phyloP scores from a whole-genome alignment of 2,888 invertebrate genomes.

The Cantharis nigra region DNA sequence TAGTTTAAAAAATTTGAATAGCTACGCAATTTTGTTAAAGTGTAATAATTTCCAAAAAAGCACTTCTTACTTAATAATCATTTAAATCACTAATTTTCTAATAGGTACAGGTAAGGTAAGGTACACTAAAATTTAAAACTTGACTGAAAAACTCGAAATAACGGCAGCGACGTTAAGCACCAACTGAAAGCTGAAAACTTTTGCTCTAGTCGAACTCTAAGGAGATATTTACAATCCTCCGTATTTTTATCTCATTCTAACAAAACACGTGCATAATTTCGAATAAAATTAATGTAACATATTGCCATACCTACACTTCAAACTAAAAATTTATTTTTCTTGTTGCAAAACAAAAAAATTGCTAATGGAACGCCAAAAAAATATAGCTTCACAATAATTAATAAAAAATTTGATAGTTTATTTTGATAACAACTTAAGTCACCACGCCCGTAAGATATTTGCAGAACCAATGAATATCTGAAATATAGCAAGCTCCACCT shows the following conservation, averaged over 20 bases:
- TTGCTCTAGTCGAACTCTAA: constrained; percentile 1
- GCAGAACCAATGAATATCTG: constrained; percentile 21
- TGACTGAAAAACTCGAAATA: constrained; percentile 12
- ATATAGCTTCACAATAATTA: background rate
- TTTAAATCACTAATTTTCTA: background rate
- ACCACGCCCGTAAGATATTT: constrained; percentile 21
- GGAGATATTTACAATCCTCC: constrained; percentile 6
- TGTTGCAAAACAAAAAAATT: constrained; percentile 1
- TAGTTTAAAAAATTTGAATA: background rate
- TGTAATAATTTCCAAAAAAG: background rate
- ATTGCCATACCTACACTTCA: background rate
- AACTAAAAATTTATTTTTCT: constrained; percentile 1
- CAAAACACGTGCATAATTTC: constrained; percentile 19
- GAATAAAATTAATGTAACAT: background rate
- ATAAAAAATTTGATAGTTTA: background rate
- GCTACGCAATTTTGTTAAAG: background rate
- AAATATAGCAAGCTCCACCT: constrained; percentile 18
- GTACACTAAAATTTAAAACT: background rate
- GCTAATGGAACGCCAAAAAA: background rate
- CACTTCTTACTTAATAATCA: background rate
- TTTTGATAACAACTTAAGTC: constrained; percentile 6
- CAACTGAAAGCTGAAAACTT: constrained; percentile 25
- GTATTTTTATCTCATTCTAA: constrained; percentile 22
- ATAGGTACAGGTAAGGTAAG: too few species aligned
- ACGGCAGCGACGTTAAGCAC: constrained; percentile 3